Base-by-base conservation (phyloP, 2,888 invertebrate species). In the Theodoxus fluviatilis region DNA sequence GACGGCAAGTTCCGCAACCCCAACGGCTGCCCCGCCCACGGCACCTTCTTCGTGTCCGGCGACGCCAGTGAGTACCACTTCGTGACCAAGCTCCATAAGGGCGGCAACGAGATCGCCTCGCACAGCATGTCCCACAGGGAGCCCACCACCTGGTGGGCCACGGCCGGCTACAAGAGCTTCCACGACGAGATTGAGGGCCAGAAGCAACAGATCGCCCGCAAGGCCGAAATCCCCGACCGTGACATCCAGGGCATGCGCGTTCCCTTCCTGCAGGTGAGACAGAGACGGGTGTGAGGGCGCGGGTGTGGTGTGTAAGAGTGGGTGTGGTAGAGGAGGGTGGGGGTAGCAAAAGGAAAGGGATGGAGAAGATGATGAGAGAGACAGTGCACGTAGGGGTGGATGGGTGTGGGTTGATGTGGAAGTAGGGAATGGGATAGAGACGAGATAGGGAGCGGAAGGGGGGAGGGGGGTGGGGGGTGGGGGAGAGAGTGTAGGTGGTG, bases 61-160 rank as follows among this genome's bases (percentile, higher is more conserved):
- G 98, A 98, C 89, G 98, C 97, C 97, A 98, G 98, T 70, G 96
- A 98, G 90, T 98, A 98, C 90, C 94, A 95, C 88, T 95, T 95
- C 90, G 97, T 98, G 74, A 96, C 96, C 89, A 95, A 96, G 89
- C 91, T 98, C 75, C 95, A 96, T 89, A 91, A 95, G 78, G 91
- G 92, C 84, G 98, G 98, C 84, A 97, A 98, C 87, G 98, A 98
- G 90, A 94, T 98, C 89, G 98, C 97, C 77, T 96, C 96, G 78
- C 98, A 98, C 89, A 96, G 97, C 79, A 93, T 98, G 87, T 85
- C 86, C 0, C 80, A 81, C 70, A 70, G 78, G 6, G 70, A 74
- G 15, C 80, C 80, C 0, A 74, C 76, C n/a, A 74, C 75, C 4
- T 78, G 74, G 76, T 91, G 92, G 78, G 90, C 90, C 74, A 94